A percentile compares a stretch with the other conserved stretches of the same genome.
Evolutionary conservation across 2,113 vertebrate species (phyloP).

Genomic region (Irena cyanogastra): DNA sequence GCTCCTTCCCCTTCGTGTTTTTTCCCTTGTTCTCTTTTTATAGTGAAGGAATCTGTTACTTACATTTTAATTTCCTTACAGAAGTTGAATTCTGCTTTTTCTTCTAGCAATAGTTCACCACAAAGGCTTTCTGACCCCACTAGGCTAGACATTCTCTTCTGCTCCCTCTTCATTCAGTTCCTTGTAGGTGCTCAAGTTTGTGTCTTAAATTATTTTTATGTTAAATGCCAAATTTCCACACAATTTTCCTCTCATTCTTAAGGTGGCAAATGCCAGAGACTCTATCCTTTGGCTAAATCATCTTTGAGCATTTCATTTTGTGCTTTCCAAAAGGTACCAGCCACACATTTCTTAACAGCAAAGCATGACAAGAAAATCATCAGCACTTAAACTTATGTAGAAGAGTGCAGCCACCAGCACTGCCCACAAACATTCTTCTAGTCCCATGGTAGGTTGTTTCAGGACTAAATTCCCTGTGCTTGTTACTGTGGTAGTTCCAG

Average conservation of each 20-base stretch:
- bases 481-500: neutral
- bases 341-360: accelerated
- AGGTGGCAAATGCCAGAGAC: neutral
- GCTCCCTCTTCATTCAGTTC: neutral
- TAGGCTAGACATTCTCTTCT: neutral
- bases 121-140: neutral
- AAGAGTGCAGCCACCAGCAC: neutral
- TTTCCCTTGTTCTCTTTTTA: neutral
- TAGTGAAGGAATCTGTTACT: neutral
- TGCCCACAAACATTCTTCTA: neutral
- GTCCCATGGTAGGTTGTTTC: accelerated
- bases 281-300: neutral
- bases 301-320: neutral
- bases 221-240: neutral
- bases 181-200: neutral
- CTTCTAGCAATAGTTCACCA: neutral
- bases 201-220: neutral
- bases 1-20: neutral
- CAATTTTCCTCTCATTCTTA: neutral
- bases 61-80: neutral
- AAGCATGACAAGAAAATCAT: neutral
- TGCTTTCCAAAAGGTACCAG: neutral
- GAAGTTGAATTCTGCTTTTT: neutral
- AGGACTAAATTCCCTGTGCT: neutral
- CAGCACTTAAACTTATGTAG: accelerated